phyloP scores from a whole-genome alignment of 1,140 invertebrate genomes.

The Drosophila obscura region DNA sequence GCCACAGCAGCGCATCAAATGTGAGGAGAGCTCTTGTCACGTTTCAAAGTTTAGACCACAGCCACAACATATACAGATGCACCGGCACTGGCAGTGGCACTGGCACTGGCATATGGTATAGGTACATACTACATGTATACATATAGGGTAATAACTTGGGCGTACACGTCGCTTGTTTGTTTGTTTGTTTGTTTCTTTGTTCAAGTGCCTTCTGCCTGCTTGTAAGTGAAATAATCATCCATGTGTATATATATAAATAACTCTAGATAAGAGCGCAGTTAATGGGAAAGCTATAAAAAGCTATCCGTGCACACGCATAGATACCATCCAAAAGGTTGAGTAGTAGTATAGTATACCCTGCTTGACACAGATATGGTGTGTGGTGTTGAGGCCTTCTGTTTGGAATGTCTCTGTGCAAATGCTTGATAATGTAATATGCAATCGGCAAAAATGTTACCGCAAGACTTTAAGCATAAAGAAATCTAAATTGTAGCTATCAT shows the following conservation, averaged over 20 bases:
- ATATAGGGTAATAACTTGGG: constrained; percentile 45
- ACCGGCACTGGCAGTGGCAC: constrained; percentile 7
- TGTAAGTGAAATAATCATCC: constrained; percentile 44
- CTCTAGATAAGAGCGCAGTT: constrained; percentile 39
- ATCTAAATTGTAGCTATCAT: constrained; percentile 8
- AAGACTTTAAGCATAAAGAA: constrained; percentile 33
- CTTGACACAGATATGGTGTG: too few relatives aligned
- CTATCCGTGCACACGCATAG: neutral
- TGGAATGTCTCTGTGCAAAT: constrained; percentile 13
- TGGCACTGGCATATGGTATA: constrained; percentile 4
- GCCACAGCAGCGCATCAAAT: too few relatives aligned
- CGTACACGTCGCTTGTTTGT: constrained; percentile 52
- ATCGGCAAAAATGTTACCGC: constrained; percentile 10
- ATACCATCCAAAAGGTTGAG: too few relatives aligned
- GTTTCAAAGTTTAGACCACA: constrained; percentile 48
- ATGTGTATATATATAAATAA: constrained; percentile 34
- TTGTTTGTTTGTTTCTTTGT: constrained; percentile 74
- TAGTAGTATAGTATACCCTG: too few relatives aligned
- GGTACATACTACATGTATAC: constrained; percentile 16
- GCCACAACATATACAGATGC: constrained; percentile 23
- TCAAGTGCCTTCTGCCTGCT: constrained; percentile 69
- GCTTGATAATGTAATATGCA: neutral
- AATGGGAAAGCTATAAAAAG: constrained; percentile 25
- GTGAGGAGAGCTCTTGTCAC: constrained; percentile 37
- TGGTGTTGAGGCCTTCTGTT: neutral